A percentile compares a stretch with the other conserved stretches of the same genome.
phyloP scores from a whole-genome alignment of 2,113 vertebrate genomes.

The Tinamus guttatus region DNA sequence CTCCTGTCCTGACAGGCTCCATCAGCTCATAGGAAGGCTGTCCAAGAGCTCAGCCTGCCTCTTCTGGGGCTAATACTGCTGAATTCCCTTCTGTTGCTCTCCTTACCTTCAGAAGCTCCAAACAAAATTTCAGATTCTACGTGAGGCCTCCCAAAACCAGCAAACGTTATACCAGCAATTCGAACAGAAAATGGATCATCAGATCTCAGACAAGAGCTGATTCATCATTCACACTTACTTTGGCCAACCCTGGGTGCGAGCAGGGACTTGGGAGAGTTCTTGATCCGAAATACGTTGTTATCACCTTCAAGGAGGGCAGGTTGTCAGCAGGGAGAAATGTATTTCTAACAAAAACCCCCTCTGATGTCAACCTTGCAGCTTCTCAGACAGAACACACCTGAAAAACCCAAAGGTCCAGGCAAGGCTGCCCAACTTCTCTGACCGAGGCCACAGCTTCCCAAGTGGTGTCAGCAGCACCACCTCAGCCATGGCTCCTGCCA shows the following conservation, averaged over 20 bases:
- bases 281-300: background rate
- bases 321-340: background rate
- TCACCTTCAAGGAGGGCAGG: background rate
- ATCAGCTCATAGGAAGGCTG: background rate
- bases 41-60: background rate
- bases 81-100: background rate
- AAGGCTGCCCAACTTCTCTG: background rate
- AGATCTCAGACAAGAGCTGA: background rate
- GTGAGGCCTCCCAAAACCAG: background rate
- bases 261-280: background rate
- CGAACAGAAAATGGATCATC: background rate
- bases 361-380: background rate
- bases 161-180: background rate
- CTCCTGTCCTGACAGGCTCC: background rate
- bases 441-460: background rate
- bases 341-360: background rate
- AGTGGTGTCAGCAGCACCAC: background rate
- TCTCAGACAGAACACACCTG: background rate
- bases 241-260: background rate
- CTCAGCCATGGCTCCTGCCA: background rate
- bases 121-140: background rate
- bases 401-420: background rate
- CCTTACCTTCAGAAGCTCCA: background rate
- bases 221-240: background rate
- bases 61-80: rapidly evolving